Evolutionary conservation across 2,888 invertebrate species (phyloP), one percentile per base, ranked within the genome.

Genomic region (Perdita meconis): DNA sequence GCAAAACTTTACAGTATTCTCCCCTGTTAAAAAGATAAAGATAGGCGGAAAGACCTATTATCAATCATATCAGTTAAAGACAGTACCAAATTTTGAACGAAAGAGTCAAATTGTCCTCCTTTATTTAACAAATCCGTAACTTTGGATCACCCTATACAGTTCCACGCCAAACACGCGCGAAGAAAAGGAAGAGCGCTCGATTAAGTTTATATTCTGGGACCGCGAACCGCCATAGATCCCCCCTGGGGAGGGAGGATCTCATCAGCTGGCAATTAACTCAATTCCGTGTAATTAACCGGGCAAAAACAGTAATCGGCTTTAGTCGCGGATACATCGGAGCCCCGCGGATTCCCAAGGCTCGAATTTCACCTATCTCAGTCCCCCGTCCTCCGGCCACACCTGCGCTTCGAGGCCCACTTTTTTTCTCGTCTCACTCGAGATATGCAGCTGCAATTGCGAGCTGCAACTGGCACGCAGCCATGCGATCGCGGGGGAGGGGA

Each of bases 381-480:
- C n/a, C 24, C 47, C 47, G 42, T 16, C 22, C 26, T 65, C 60
- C 61, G 42, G 44, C 56, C 34, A 61, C 83, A 81, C 71, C 84
- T 81, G 81, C 67, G 69, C 69, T 53, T 56, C 69, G 50, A 60
- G 53, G 8, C 38, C 26, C 26, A 16, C 53, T 47, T 57, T 24
- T 24, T 59, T 71, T 38, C 24, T 26, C 53, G 10, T 34, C 67
- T 59, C 55, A 55, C 16, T 55, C 61, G 70, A 81, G 77, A 80
- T 76, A 82, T 76, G 76, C 78, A 81, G 75, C 75, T 71, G 80
- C 84, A 86, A 84, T 84, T 82, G 84, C 87, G 36, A 82, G 80
- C 87, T 88, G 90, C 87, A 86, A 88, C 89, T 90, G 90, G 90
- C 89, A 88, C 82, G 83, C 84, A 83, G 89, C 89, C 89, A 89